Conservation (phyloP, 2,113 vertebrate genomes). For the Petrocephalus zakoni region DNA sequence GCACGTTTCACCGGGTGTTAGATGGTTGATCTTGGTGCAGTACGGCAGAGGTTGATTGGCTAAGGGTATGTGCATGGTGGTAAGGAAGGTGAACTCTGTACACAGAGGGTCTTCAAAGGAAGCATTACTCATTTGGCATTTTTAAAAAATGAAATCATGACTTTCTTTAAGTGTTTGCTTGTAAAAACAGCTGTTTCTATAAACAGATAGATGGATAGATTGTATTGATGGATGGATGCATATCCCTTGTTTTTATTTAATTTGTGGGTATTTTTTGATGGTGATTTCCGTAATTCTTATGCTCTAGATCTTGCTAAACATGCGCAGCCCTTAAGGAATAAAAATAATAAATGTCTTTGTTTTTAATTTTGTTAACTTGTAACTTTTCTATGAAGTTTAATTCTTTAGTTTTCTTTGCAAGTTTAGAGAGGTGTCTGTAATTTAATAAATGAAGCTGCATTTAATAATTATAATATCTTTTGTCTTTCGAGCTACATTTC, state of each 20-base stretch:
- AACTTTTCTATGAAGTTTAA: not conserved
- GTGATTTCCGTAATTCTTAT: not conserved
- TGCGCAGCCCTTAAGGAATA: not conserved
- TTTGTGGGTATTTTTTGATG: not conserved
- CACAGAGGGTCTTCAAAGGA: not conserved
- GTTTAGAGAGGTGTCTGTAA: not conserved
- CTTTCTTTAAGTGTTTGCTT: not conserved
- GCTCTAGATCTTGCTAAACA: not conserved
- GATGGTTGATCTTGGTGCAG: not conserved
- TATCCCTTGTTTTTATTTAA: not conserved
- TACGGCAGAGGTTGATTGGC: not conserved
- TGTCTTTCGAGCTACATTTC: not conserved
- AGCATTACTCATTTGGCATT: not conserved
- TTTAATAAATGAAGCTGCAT: not conserved
- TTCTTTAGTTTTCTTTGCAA: not conserved
- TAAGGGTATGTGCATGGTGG: constrained; percentile 34
- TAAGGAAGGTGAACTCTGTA: constrained; percentile 32
- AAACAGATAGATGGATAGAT: not conserved
- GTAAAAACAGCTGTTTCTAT: not conserved
- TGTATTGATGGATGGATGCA: not conserved
- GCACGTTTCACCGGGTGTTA: constrained; percentile 66
- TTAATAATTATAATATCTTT: not conserved
- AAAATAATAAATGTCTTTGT: constrained; percentile 3
- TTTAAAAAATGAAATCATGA: not conserved
- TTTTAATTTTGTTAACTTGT: not conserved